Conservation (phyloP, 2,888 invertebrate genomes). For the Urechis unicinctus region DNA sequence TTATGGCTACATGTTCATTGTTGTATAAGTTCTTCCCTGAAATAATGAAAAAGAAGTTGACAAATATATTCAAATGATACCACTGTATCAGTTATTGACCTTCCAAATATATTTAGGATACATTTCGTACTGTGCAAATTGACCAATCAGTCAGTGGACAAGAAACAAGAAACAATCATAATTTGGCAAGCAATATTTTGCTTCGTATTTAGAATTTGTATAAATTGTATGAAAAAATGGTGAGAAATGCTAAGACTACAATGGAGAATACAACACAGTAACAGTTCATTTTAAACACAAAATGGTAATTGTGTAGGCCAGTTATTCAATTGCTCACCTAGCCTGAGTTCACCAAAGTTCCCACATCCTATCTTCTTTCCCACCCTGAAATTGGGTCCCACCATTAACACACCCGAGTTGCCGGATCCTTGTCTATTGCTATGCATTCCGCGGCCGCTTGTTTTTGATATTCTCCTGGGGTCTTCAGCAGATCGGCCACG, state of each 20-base stretch:
- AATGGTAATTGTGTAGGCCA: too few relatives aligned
- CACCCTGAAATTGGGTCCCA: constrained; percentile 98
- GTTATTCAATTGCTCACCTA: too few relatives aligned
- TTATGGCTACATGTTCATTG: constrained; percentile 99
- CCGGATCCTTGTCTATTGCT: constrained; percentile 5
- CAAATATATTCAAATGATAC: background rate
- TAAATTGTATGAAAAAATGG: background rate
- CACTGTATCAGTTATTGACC: background rate
- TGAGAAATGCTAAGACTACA: too few relatives aligned
- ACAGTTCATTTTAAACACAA: too few relatives aligned
- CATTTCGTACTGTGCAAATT: too few relatives aligned
- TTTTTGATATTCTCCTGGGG: constrained; percentile 6
- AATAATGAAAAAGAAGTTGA: constrained; percentile 52
- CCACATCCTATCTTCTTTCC: constrained; percentile 99
- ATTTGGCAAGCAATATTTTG: too few relatives aligned
- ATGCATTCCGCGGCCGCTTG: constrained; percentile 10
- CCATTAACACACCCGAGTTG: constrained; percentile 57
- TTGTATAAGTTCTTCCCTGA: constrained; percentile 59
- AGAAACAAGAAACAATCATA: too few relatives aligned
- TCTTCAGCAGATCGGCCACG: constrained; percentile 9
- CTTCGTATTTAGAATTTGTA: background rate
- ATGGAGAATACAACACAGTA: background rate
- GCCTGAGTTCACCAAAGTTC: constrained; percentile 97
- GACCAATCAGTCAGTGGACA: too few relatives aligned
- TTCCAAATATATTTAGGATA: too few relatives aligned